phyloP scores from a whole-genome alignment of 2,113 vertebrate species.

The Forbesichthys agassizii region DNA sequence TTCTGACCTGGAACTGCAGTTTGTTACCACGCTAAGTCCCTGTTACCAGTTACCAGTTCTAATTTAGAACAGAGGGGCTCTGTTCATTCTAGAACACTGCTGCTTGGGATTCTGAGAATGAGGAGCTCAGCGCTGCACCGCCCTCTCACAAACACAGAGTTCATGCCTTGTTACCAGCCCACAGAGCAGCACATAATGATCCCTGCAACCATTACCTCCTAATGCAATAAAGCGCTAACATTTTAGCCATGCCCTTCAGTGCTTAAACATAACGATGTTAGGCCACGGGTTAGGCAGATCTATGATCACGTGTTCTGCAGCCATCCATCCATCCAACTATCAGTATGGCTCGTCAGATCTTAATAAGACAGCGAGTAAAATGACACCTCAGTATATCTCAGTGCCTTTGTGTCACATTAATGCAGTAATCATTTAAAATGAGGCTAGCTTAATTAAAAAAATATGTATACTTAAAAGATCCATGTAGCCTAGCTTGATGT shows the following conservation, averaged over 20 bases:
- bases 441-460: too few relatives aligned
- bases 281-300: constrained; percentile 56
- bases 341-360: constrained; percentile 21
- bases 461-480: constrained; percentile 2
- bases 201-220: constrained; percentile 65
- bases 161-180: constrained; percentile 72
- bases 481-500: too few relatives aligned
- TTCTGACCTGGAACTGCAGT: constrained; percentile 29
- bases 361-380: constrained; percentile 41
- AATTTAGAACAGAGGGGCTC: constrained; percentile 69
- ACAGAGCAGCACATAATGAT: constrained; percentile 67
- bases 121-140: constrained; percentile 62
- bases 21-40: constrained; percentile 51
- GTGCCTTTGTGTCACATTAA: constrained; percentile 46
- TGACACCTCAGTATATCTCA: constrained; percentile 34
- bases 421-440: constrained; percentile 41
- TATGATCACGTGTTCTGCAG: constrained; percentile 40
- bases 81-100: constrained; percentile 66
- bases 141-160: constrained; percentile 63
- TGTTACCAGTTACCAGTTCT: constrained; percentile 53
- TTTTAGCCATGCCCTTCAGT: constrained; percentile 61
- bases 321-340: constrained; percentile 45
- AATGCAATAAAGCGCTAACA: constrained; percentile 68
- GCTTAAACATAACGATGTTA: constrained; percentile 61
- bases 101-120: constrained; percentile 71